These are phyloP conservation scores for Sarcophaga subvicina DNA, from an alignment of 2,888 invertebrate genomes.

Conservation along the genomic window DNA sequence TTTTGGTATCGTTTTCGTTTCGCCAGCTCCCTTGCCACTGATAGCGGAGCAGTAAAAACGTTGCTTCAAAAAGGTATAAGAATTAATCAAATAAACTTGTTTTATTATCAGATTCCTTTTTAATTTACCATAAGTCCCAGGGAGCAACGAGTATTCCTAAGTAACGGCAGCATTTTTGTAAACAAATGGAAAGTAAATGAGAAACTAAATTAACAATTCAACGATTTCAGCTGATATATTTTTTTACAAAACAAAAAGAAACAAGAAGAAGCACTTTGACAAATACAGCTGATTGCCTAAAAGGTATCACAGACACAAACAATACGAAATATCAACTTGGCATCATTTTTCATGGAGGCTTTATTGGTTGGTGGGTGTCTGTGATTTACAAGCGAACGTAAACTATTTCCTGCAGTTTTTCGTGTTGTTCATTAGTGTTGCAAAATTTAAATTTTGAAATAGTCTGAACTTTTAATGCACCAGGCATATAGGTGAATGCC, in stretches of 20 bases:
- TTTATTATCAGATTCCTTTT: neutral
- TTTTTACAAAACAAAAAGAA: neutral
- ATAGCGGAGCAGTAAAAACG: constrained; percentile 56
- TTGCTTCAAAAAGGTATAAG: constrained; percentile 47
- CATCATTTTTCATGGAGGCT: neutral
- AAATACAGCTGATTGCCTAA: constrained; percentile 6
- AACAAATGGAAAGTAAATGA: neutral
- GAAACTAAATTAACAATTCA: neutral
- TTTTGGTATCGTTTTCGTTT: constrained; percentile 84
- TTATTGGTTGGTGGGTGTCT: no score
- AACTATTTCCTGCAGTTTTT: no score
- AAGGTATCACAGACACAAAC: neutral
- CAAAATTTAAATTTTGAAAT: no score
- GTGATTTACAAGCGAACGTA: no score
- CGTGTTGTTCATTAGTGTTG: no score
- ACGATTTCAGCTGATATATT: neutral
- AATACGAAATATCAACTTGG: neutral
- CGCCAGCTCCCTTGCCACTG: constrained; percentile 15
- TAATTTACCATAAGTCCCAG: constrained; percentile 37
- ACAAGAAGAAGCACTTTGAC: neutral
- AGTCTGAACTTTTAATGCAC: no score
- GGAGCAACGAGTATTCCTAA: constrained; percentile 20
- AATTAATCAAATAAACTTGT: neutral
- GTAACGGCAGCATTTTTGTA: constrained; percentile 25
- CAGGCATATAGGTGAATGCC: no score